Evolutionary conservation across 2,797 vertebrate genomes (phyloP), one percentile per base, ranked within the genome.

Genomic region (Tokudaia muenninki): DNA sequence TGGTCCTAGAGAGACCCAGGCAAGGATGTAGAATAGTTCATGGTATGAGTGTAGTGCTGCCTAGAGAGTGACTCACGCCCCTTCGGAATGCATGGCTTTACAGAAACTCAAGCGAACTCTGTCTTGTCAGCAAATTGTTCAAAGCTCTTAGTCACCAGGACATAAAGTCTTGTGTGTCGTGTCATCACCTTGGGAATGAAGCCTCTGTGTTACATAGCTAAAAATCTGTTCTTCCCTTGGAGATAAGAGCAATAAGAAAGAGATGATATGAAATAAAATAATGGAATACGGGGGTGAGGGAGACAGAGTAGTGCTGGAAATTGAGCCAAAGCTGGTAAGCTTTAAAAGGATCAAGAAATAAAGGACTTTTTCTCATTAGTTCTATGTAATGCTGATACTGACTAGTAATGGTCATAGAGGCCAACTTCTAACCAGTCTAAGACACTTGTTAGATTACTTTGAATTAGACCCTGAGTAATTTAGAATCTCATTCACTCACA

Each of bases 331-430:
- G 8, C 75, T n/a, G 77, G 52, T n/a, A 65, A 74, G 79, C 88
- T 94, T 65, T 50, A 77, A 81, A 94, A 90, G 82, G 74, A 95
- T 87, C 89, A 57, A 50, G 80, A 94, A 78, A 72, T 61, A 87
- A 97, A 89, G 52, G 72, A 89, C 31, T 89, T 89, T 88, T 95
- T 95, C 78, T 92, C 70, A 87, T 37, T 61, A 90, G 59, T 65
- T 88, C 50, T 61, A 52, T 19, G 77, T 34, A 74, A 10, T 24
- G 10, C 81, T 87, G 21, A 84, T 59, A 31, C 19, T 86, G 26
- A 67, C 41, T 81, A 63, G n/a, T 22, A 61, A n/a, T 19, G 31
- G n/a, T 74, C 70, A 55, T 37, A 61, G 78, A 63, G 50, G 21
- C 92, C 52, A 67, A 37, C 57, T 47, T 92, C 26, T 57, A 87